These are phyloP conservation scores for Crepidodera aurea DNA, from an alignment of 2,888 invertebrate genomes.

Conservation along the genomic window DNA sequence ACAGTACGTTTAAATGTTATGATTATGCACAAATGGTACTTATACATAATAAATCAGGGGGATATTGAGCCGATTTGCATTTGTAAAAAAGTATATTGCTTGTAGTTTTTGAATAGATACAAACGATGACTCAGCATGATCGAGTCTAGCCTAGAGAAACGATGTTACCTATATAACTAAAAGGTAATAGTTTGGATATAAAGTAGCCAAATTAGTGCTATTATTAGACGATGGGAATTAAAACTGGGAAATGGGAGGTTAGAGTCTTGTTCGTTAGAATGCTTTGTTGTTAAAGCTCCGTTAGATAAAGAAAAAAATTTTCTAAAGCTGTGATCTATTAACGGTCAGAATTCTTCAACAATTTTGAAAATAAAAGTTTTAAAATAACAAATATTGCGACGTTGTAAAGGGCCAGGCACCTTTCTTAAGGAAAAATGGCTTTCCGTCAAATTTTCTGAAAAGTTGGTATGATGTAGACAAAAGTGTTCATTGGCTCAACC, in stretches of 20 bases:
- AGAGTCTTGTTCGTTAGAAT: conserved; percentile 20
- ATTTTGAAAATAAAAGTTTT: too few relatives aligned
- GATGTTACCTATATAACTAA: neutral
- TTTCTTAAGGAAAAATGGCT: too few relatives aligned
- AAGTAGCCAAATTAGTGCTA: conserved; percentile 15
- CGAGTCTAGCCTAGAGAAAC: conserved; percentile 20
- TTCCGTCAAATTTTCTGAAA: too few relatives aligned
- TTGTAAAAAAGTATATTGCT: conserved; percentile 26
- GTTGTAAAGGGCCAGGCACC: too few relatives aligned
- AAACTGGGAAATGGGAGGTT: neutral
- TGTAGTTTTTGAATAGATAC: conserved; percentile 27
- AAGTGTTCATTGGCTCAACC: too few relatives aligned
- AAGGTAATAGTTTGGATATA: conserved; percentile 17
- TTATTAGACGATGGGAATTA: conserved; percentile 13
- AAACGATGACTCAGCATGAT: conserved; percentile 34
- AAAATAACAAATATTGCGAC: too few relatives aligned
- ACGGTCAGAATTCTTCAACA: too few relatives aligned
- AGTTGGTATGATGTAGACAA: too few relatives aligned
- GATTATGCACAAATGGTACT: conserved; percentile 45
- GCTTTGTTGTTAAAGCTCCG: conserved; percentile 16
- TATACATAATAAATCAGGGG: conserved; percentile 41
- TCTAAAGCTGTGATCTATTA: neutral
- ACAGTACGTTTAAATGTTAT: conserved; percentile 42
- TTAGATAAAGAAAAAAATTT: conserved; percentile 7
- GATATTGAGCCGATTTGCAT: conserved; percentile 37